Percentiles rank a stretch among this genome's conserved stretches.
These are phyloP conservation scores for Cryptosula pallasiana DNA, from an alignment of 2,888 invertebrate species.

Conservation along the genomic window DNA sequence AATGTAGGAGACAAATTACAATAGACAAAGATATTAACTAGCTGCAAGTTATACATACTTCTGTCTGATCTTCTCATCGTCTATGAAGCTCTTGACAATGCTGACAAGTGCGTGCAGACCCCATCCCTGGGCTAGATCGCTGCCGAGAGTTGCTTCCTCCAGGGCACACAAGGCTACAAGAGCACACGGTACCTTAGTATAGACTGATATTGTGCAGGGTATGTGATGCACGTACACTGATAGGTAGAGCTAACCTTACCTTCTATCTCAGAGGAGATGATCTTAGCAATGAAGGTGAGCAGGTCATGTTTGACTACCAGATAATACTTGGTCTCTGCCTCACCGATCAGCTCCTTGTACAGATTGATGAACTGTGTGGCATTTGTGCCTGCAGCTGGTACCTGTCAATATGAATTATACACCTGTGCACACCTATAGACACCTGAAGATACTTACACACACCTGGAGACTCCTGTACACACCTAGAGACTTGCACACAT, in stretches of 20 bases:
- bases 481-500: too few species aligned
- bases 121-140: constrained; percentile 88
- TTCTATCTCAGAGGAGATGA: constrained; percentile 62
- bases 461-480: too few species aligned
- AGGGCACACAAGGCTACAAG: constrained; percentile 65
- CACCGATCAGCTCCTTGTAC: constrained; percentile 77
- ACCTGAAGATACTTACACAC: too few species aligned
- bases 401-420: constrained; percentile 25
- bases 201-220: too few species aligned
- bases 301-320: constrained; percentile 76
- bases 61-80: constrained; percentile 78
- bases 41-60: constrained; percentile 57
- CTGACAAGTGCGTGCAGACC: constrained; percentile 79
- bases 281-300: constrained; percentile 73
- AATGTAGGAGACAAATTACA: too few species aligned
- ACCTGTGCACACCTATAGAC: too few species aligned
- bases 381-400: constrained; percentile 53
- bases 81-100: constrained; percentile 77
- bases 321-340: constrained; percentile 89
- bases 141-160: constrained; percentile 86
- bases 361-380: constrained; percentile 83
- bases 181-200: too few species aligned
- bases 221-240: too few species aligned
- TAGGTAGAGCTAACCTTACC: not conserved
- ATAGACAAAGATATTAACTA: too few species aligned